Evolutionary conservation across 2,113 vertebrate genomes (phyloP), one percentile per base, ranked within the genome.

Genomic region (Pangasianodon hypophthalmus): DNA sequence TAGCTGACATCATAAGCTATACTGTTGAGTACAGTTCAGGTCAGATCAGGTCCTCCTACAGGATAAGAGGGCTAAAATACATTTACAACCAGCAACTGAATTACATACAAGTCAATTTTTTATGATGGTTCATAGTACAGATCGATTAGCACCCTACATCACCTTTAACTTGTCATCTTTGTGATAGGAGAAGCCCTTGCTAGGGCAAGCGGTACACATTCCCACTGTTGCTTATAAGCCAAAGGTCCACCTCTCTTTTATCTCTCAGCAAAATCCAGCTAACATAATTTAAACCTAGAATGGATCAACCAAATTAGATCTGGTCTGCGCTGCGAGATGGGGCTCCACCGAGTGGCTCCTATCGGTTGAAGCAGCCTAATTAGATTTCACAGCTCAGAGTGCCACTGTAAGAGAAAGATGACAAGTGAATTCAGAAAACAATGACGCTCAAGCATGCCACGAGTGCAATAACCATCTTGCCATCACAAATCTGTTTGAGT

Each of bases 221-320:
- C 44, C 21, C 41, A 56, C 64, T 86, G 44, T 50, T 54, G 60
- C 69, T 32, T 82, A 54, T 11, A 10, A 77, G 62, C 77, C 18
- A 80, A 50, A n/a, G 83, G 44, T 69, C 64, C 24, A 77, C 71
- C 88, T 64, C 50, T 62, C 44, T 73, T 41, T 62, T 52, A 84
- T 88, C 77, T 87, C 73, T 21, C 44, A 86, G 46, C 37, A 62
- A 89, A 90, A 90, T 84, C 48, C 54, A 88, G 26, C 56, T 91
- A 90, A 92, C 79, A 81, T 41, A 86, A 90, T 91, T 88, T 89
- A 50, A 91, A 90, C 85, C 89, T 37, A 71, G 84, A 88, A 87
- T 29, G 41, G 46, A 89, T 87, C 56, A 58, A 77, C 46, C 67
- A 90, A 92, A 93, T 91, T 91, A 80, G 67, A 91, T 91, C 79